A percentile compares a stretch with the other conserved stretches of the same genome.
Evolutionary conservation across 2,797 vertebrate species (phyloP).

Genomic region (Odontamblyopus lacepedii): DNA sequence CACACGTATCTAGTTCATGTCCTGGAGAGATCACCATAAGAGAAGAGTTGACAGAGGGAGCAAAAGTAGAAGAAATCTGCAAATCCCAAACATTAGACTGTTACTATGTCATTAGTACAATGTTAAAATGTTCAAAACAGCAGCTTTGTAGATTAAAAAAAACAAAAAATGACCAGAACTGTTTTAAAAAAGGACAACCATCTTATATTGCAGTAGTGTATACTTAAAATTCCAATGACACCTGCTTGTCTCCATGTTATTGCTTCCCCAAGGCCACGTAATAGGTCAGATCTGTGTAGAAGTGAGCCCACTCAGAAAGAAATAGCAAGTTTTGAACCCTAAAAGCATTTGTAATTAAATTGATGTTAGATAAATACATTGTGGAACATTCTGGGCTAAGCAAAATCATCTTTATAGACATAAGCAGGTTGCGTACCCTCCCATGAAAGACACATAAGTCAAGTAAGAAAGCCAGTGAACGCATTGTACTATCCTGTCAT

Average conservation of each 20-base stretch:
- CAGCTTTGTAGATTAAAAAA: too few relatives aligned
- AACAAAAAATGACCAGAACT: too few relatives aligned
- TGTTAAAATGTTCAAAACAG: not conserved
- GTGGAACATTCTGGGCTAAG: not conserved
- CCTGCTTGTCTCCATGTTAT: too few relatives aligned
- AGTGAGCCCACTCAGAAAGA: too few relatives aligned
- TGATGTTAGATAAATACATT: not conserved
- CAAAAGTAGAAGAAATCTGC: not conserved
- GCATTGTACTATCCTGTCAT: not conserved
- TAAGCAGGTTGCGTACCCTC: not conserved
- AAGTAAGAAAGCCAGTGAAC: too few relatives aligned
- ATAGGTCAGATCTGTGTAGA: too few relatives aligned
- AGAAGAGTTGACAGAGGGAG: conserved; percentile 2
- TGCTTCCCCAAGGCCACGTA: too few relatives aligned
- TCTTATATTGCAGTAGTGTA: too few relatives aligned
- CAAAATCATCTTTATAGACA: not conserved
- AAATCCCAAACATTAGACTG: not conserved
- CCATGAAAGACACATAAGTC: too few relatives aligned
- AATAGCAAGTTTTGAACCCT: not conserved
- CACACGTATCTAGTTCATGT: not conserved
- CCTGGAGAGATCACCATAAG: conserved; percentile 1
- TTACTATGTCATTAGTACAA: not conserved
- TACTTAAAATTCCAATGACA: too few relatives aligned
- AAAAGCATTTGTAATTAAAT: not conserved
- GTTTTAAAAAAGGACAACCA: too few relatives aligned